phyloP scores from a whole-genome alignment of 2,797 vertebrate species.

The Galago senegalensis region DNA sequence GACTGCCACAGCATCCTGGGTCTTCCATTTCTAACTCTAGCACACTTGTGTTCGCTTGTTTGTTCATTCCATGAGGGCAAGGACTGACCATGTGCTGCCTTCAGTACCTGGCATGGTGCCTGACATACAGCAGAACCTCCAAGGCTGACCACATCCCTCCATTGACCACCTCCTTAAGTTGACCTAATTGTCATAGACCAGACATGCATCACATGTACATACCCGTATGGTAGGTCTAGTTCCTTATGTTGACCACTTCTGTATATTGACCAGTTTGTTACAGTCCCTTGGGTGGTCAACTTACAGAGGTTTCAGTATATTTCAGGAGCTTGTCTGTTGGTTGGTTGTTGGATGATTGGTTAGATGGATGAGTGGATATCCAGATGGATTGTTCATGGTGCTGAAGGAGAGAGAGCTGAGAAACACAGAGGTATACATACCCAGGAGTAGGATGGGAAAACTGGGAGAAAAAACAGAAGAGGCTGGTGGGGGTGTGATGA shows the following conservation, averaged over 20 bases:
- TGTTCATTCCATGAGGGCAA: neutral
- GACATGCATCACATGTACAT: too few species aligned
- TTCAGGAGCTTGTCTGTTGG: neutral
- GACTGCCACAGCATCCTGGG: neutral
- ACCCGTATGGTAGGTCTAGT: too few species aligned
- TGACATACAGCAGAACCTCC: neutral
- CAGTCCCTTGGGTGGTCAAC: too few species aligned
- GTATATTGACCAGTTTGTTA: too few species aligned
- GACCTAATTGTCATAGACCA: too few species aligned
- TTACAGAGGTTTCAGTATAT: too few species aligned
- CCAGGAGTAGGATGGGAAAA: neutral
- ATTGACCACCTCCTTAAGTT: too few species aligned
- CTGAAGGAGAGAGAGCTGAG: conserved; percentile 26
- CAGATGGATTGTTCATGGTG: neutral
- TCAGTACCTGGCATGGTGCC: neutral
- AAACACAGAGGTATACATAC: neutral
- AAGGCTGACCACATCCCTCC: too few species aligned
- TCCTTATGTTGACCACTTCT: too few species aligned
- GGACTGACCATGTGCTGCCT: neutral
- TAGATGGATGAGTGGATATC: too few species aligned
- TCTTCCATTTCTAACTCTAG: neutral
- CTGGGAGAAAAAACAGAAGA: neutral
- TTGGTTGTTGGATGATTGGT: neutral
- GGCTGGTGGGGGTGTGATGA: neutral
- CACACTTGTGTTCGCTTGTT: neutral